Conservation (phyloP, 2,113 vertebrate genomes). For the Dissostichus mawsoni region DNA sequence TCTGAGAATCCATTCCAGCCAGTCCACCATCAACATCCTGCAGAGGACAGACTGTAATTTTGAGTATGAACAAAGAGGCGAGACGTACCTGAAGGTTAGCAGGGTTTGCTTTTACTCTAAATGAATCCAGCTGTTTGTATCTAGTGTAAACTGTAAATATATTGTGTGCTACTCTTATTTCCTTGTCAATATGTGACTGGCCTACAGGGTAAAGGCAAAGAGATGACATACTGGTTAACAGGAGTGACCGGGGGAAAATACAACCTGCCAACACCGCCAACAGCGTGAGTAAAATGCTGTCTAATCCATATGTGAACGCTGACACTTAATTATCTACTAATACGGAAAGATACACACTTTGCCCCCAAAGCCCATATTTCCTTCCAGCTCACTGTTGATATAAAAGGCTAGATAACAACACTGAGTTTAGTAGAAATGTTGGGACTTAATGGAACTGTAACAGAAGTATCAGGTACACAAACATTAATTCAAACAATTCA, state of each 20-base stretch:
- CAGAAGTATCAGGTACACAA: neutral
- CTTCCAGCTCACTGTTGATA: neutral
- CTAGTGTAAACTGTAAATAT: neutral
- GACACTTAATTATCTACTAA: neutral
- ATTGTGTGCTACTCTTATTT: neutral
- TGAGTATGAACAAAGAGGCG: slow-evolving; percentile 92
- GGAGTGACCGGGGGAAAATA: slow-evolving; percentile 89
- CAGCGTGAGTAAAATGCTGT: slow-evolving; percentile 87
- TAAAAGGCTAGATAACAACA: too few species aligned
- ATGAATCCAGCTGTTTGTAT: neutral
- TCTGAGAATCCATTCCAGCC: slow-evolving; percentile 91
- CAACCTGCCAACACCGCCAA: slow-evolving; percentile 92
- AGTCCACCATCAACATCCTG: slow-evolving; percentile 93
- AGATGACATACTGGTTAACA: slow-evolving; percentile 96
- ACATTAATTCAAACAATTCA: too few species aligned
- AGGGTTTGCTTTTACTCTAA: neutral
- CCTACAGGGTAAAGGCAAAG: slow-evolving; percentile 93
- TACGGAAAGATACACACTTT: neutral
- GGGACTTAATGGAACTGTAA: too few species aligned
- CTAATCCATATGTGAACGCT: neutral
- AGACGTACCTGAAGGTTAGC: slow-evolving; percentile 94
- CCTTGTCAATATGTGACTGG: neutral
- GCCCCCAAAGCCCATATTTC: neutral
- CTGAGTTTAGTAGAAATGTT: too few species aligned
- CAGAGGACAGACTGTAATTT: slow-evolving; percentile 93